Evolutionary conservation across 2,797 vertebrate genomes (phyloP).

Genomic region (Sorex maritimensis): DNA sequence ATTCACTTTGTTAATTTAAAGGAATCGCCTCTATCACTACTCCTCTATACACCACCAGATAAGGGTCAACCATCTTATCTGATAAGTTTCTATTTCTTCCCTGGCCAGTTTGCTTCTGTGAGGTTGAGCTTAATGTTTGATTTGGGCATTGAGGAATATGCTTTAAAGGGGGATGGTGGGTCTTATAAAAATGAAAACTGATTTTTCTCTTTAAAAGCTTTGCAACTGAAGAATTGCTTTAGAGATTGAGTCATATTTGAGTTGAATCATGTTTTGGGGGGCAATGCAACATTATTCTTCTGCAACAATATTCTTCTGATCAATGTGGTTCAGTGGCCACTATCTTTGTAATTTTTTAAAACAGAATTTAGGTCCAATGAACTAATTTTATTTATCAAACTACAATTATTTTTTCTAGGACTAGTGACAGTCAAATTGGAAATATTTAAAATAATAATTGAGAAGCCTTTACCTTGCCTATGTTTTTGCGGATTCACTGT

Average conservation of each 20-base stretch:
- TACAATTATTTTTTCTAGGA: neutral
- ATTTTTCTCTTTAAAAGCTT: neutral
- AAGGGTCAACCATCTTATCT: neutral
- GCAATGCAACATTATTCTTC: neutral
- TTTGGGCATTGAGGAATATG: neutral
- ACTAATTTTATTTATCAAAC: neutral
- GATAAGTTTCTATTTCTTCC: neutral
- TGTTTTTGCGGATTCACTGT: neutral
- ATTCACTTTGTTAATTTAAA: conserved; percentile 1
- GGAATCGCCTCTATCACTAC: neutral
- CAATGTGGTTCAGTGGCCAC: neutral
- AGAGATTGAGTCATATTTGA: neutral
- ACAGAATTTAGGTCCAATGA: neutral
- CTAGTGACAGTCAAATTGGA: neutral
- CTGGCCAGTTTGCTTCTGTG: neutral
- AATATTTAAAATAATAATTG: neutral
- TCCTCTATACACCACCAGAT: too few relatives aligned
- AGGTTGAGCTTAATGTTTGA: neutral
- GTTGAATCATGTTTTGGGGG: neutral
- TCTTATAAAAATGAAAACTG: neutral
- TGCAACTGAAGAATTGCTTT: neutral
- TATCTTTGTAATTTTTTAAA: neutral
- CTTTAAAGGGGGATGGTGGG: neutral
- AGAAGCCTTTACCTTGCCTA: neutral
- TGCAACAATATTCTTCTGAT: neutral